Percentiles rank a stretch among this genome's conserved stretches.
These are phyloP conservation scores for Nineta flava DNA, from an alignment of 2,888 invertebrate species.

Conservation along the genomic window DNA sequence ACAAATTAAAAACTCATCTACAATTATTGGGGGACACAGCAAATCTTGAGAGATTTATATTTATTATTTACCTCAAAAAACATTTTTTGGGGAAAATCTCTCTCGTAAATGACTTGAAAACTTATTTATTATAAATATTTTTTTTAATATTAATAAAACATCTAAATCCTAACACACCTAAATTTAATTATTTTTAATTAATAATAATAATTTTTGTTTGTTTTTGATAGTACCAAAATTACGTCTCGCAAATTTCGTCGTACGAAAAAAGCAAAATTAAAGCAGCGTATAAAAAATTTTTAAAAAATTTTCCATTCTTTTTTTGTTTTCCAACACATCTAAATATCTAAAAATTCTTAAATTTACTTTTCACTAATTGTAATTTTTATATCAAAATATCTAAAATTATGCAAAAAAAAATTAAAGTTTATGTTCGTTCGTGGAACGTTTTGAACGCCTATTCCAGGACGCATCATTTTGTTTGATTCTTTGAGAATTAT, in stretches of 20 bases:
- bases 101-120: background rate
- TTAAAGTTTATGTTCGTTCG: background rate
- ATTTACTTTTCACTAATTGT: background rate
- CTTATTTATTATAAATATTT: background rate
- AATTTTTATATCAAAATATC: background rate
- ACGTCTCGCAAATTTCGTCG: no score
- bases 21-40: background rate
- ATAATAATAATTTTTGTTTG: background rate
- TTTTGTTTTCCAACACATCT: background rate
- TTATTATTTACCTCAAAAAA: no score
- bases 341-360: background rate
- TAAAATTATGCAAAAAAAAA: background rate
- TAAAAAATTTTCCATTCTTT: background rate
- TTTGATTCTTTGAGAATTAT: background rate
- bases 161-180: background rate
- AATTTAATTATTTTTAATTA: background rate
- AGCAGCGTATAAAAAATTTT: no score
- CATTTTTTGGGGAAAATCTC: no score
- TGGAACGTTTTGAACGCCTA: background rate
- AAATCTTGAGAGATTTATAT: background rate
- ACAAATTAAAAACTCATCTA: background rate
- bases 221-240: no score
- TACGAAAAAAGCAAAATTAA: no score
- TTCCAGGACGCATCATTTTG: background rate
- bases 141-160: background rate